Evolutionary conservation across 2,797 vertebrate genomes (phyloP).

Genomic region (Tenualosa thibaudeaui): DNA sequence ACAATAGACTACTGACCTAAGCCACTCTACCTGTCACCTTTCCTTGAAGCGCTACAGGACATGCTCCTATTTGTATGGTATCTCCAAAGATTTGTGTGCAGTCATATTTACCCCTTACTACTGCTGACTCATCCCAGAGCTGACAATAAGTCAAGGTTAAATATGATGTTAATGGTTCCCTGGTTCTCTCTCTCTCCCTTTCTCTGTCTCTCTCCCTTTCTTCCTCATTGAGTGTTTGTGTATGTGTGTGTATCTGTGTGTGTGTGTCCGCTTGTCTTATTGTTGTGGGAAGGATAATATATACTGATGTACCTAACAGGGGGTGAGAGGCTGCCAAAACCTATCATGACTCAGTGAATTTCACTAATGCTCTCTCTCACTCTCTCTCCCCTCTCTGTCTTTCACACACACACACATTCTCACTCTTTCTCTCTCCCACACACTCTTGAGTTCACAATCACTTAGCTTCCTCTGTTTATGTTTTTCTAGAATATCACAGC

Average conservation of each 20-base stretch:
- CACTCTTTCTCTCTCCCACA: not conserved
- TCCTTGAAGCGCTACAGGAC: too few species aligned
- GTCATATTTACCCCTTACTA: not conserved
- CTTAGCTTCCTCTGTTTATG: not conserved
- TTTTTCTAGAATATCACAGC: not conserved
- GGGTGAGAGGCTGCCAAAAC: slow-evolving; percentile 12
- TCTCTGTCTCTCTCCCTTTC: not conserved
- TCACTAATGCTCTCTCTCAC: slow-evolving; percentile 31
- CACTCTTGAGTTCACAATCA: not conserved
- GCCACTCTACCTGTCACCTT: too few species aligned
- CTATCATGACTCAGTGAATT: slow-evolving; percentile 2
- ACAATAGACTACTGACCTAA: too few species aligned
- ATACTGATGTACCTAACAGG: slow-evolving; percentile 29
- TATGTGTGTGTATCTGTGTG: not conserved
- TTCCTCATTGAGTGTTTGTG: not conserved
- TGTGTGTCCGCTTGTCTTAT: not conserved
- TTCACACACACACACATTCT: not conserved
- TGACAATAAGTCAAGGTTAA: not conserved
- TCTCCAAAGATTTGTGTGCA: not conserved
- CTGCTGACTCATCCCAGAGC: not conserved
- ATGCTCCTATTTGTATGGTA: not conserved
- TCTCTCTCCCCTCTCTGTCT: not conserved
- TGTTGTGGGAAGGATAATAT: not conserved
- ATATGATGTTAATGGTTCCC: not conserved
- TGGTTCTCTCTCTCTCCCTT: not conserved